A percentile compares a stretch with the other conserved stretches of the same genome.
phyloP scores from a whole-genome alignment of 2,797 vertebrate genomes.

The Onychomys arenicola region DNA sequence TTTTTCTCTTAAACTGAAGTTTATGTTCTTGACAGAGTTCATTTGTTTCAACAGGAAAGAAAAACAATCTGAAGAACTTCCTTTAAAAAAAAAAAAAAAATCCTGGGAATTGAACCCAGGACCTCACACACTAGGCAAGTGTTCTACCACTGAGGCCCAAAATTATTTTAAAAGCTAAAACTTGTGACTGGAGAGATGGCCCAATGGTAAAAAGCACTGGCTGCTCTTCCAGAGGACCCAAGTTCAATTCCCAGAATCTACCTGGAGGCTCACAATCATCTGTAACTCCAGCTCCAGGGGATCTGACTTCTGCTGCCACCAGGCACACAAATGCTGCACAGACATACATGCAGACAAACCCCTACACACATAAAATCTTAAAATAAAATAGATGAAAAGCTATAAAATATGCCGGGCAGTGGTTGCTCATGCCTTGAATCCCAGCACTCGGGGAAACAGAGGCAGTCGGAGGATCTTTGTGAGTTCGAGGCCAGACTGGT shows the following conservation, averaged over 20 bases:
- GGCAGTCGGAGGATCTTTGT: no score
- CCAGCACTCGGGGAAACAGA: no score
- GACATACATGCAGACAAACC: no score
- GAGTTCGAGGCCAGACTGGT: no score
- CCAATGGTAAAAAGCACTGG: not conserved
- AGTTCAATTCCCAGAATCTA: not conserved
- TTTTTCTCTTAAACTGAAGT: constrained; percentile 44
- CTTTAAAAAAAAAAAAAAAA: no score
- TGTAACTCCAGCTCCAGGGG: not conserved
- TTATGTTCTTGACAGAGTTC: constrained; percentile 18
- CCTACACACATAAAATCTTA: not conserved
- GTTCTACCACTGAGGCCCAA: not conserved
- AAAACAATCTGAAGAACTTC: constrained; percentile 57
- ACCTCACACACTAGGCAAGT: not conserved
- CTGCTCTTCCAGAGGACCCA: not conserved
- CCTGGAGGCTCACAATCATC: not conserved
- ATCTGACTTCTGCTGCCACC: not conserved
- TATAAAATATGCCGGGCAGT: not conserved
- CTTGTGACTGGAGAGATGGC: not conserved
- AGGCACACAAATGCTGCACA: not conserved
- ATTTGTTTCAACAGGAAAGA: constrained; percentile 49
- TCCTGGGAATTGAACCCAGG: not conserved
- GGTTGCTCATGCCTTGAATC: no score
- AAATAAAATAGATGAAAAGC: not conserved
- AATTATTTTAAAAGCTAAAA: constrained; percentile 62